phyloP scores from a whole-genome alignment of 2,113 vertebrate species.

The Castor canadensis region DNA sequence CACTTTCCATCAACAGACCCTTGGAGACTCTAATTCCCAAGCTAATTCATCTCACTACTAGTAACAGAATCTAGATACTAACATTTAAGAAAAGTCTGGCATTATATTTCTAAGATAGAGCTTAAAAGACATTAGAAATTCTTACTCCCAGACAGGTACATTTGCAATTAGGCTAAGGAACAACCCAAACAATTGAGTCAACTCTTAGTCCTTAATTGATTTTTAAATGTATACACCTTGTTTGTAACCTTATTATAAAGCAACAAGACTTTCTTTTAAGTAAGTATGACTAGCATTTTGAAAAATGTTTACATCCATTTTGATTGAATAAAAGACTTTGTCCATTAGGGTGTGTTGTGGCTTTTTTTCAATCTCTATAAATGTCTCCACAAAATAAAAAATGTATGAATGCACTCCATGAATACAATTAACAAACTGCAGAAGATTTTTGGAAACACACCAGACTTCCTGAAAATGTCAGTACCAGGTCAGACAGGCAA shows the following conservation, averaged over 20 bases:
- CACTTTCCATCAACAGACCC: background rate
- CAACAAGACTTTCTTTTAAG: conserved; percentile 12
- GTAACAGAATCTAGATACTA: background rate
- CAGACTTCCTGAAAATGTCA: conserved; percentile 40
- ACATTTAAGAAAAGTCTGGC: background rate
- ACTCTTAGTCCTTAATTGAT: background rate
- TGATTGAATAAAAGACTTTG: conserved; percentile 49
- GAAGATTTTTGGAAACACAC: conserved; percentile 20
- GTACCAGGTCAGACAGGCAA: background rate
- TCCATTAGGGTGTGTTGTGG: background rate
- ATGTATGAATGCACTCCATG: conserved; percentile 30
- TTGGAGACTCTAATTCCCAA: background rate
- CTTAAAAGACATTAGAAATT: background rate
- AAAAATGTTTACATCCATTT: conserved; percentile 44
- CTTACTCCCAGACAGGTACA: background rate
- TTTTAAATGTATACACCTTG: conserved; percentile 35
- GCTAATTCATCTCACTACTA: background rate
- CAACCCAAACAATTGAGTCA: background rate
- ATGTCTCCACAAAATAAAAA: background rate
- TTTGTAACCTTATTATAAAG: conserved; percentile 12
- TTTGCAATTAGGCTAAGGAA: conserved; percentile 28
- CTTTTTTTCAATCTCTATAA: background rate
- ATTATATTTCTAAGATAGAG: conserved; percentile 20
- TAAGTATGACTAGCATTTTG: conserved; percentile 30
- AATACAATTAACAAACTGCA: conserved; percentile 61